These are phyloP conservation scores for Enteromius argenteus DNA, from an alignment of 2,797 vertebrate species.

Conservation along the genomic window DNA sequence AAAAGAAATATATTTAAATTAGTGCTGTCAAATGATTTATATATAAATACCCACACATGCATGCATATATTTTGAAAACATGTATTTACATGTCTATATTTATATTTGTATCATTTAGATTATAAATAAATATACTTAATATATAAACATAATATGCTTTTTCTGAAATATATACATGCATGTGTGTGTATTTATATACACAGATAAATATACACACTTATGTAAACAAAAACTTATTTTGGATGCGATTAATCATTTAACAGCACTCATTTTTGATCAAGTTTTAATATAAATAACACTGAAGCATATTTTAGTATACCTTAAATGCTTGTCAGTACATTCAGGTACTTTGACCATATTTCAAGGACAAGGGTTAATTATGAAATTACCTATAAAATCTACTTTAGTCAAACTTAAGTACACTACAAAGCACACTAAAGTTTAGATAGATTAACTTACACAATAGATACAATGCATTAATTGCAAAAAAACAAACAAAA, in stretches of 20 bases:
- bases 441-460: not conserved
- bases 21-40: not conserved
- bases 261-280: too few relatives aligned
- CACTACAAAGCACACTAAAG: not conserved
- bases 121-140: too few relatives aligned
- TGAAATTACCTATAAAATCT: not conserved
- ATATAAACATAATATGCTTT: too few relatives aligned
- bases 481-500: not conserved
- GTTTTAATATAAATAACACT: not conserved
- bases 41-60: too few relatives aligned
- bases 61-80: too few relatives aligned
- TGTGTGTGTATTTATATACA: too few relatives aligned
- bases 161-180: too few relatives aligned
- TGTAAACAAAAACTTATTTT: too few relatives aligned
- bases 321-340: not conserved
- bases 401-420: not conserved
- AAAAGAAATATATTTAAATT: not conserved
- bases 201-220: too few relatives aligned
- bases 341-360: not conserved
- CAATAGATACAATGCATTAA: not conserved
- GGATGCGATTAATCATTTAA: too few relatives aligned
- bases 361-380: not conserved
- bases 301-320: not conserved
- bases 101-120: too few relatives aligned
- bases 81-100: too few relatives aligned